Base-by-base conservation (phyloP, 64 coral and sea anemone species). In the Actinia equina region DNA sequence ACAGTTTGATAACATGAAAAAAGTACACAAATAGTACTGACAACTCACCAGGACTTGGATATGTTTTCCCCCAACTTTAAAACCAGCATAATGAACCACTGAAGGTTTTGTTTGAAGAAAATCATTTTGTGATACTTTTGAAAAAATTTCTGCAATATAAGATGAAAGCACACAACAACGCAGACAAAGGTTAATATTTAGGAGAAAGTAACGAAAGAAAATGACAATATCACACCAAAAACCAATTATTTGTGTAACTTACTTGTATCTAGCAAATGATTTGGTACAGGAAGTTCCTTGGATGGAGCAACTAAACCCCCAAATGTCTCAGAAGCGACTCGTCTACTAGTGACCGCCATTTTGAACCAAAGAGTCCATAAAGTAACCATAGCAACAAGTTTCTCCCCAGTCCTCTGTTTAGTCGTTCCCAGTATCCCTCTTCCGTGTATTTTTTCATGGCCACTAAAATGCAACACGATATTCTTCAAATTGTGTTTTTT, bases 201-300 rank as follows among this genome's bases (percentile, higher is more conserved):
- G 83, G 5, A 30, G 26, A 83, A 83, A 82, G 5, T 45, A 25
- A 19, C 37, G 15, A 13, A 14, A 71, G 26, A 71, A 3, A 65
- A 16, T 13, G 16, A 60, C 2, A 19, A 42, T 42, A 53, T 69
- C 27, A 52, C 9, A 19, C 53, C 0, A 37, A 17, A 26, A 16
- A 19, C 7, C 3, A 49, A 16, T 82, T 44, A 11, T 41, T 14
- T 44, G 52, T 79, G 52, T 16, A 12, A 88, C 85, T 85, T 81
- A 96, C 94, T 96, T 96, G 94, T 96, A 77, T 96, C 94, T 59
- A 93, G 86, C 18, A 96, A 90, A 87, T 96, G 94, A 87, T 96
- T 93, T 63, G 94, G 94, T 9, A 96, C 94, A 51, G 88, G 56
- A 84, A 86, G 86, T 59, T 76, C 86, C 11, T 93, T 90, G 1